phyloP scores from a whole-genome alignment of 2,113 vertebrate species.

The Chloropsis hardwickii region DNA sequence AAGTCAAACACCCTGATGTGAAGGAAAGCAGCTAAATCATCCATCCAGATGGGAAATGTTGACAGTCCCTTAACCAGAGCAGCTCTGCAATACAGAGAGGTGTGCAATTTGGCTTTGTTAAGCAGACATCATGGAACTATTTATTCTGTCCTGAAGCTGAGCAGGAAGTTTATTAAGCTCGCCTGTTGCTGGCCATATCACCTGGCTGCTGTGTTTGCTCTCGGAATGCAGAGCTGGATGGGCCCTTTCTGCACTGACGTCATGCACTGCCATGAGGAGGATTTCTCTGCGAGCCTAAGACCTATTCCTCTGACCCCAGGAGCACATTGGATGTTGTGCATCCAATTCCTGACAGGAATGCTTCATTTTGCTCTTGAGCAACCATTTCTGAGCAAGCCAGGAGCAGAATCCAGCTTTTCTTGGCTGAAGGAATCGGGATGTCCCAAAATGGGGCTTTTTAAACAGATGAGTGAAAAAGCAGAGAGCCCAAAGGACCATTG shows the following conservation, averaged over 20 bases:
- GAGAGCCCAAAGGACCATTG: constrained; percentile 37
- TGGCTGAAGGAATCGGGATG: constrained; percentile 40
- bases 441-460: constrained; percentile 51
- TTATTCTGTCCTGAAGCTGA: neutral
- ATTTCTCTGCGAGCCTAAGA: constrained; percentile 2
- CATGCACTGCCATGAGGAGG: constrained; percentile 21
- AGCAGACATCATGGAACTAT: constrained; percentile 36
- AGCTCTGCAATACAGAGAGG: neutral
- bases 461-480: constrained; percentile 57
- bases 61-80: neutral
- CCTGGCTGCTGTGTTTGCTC: constrained; percentile 38
- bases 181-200: neutral
- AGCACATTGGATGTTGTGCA: neutral
- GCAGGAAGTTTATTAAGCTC: constrained; percentile 43
- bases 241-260: constrained; percentile 6
- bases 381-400: constrained; percentile 60
- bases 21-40: constrained; percentile 22
- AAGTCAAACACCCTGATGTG: neutral
- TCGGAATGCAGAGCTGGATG: neutral
- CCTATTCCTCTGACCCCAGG: constrained; percentile 39
- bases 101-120: constrained; percentile 26
- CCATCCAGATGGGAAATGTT: neutral
- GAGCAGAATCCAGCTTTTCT: constrained; percentile 60
- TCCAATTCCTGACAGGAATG: constrained; percentile 58
- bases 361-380: constrained; percentile 63